Evolutionary conservation across 2,888 invertebrate genomes (phyloP), one percentile per base, ranked within the genome.

Genomic region (Volucella inanis): DNA sequence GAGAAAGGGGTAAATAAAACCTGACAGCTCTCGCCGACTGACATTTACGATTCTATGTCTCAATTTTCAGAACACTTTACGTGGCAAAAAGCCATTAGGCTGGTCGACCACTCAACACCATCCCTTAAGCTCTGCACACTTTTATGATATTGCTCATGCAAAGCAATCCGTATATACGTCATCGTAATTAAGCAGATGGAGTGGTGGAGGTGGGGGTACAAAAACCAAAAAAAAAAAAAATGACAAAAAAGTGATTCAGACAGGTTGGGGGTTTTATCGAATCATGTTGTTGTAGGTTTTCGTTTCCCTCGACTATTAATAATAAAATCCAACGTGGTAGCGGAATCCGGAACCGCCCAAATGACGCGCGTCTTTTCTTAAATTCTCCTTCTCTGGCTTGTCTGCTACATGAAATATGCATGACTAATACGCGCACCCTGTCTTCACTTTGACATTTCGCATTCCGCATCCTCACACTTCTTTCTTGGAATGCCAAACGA

Each of bases 391-490:
- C 62, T 62, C 41, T 31, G 31, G 6, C 12, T 75, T 49, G 76
- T 68, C 76, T 67, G 82, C 65, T 52, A 62, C 81, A 85, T 85
- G 72, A 85, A 85, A 81, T 85, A 85, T 81, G 81, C 85, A 85
- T 81, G 76, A 77, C 80, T 72, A 77, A 67, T 72, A 72, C 81
- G 68, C 71, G 68, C 85, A 81, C 72, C 77, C 85, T 81, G 76
- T 78, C 47, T 47, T 31, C 62, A 59, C 15, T 59, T 59, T 39
- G 45, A 14, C 70, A 62, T 74, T 74, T 62, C 64, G 11, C 38
- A 72, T 72, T 67, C 61, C 50, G 11, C 15, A 50, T 31, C 54
- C 61, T 54, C 50, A 67, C 67, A 41, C 59, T 52, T 6, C 18
- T 45, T 2, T 3, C 50, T 10, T 43, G 11, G 49, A 47, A 31